Evolutionary conservation across 2,113 vertebrate genomes (phyloP).

Genomic region (Aix galericulata): DNA sequence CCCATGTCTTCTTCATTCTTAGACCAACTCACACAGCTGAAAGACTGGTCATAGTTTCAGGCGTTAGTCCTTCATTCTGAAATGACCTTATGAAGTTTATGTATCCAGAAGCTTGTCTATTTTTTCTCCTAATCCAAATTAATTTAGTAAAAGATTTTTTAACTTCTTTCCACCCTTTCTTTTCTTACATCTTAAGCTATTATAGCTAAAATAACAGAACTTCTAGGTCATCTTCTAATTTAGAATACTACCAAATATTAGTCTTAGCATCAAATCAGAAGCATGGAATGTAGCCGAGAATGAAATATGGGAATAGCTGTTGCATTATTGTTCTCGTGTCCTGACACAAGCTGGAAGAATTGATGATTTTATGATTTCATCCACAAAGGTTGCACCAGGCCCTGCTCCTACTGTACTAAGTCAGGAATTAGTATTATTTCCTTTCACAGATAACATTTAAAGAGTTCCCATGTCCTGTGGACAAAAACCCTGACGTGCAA

Average conservation of each 20-base stretch:
- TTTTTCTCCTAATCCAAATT: conserved; percentile 35
- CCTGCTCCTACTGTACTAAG: background rate
- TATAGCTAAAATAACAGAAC: conserved; percentile 40
- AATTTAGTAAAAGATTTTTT: conserved; percentile 16
- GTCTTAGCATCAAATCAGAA: conserved; percentile 11
- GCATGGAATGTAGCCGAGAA: background rate
- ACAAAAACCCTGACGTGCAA: background rate
- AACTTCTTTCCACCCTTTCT: background rate
- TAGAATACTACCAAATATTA: conserved; percentile 6
- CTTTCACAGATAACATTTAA: background rate
- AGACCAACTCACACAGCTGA: background rate
- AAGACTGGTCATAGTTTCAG: background rate
- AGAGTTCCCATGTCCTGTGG: background rate
- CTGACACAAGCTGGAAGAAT: background rate
- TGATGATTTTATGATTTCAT: background rate
- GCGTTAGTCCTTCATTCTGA: background rate
- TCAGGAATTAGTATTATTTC: background rate
- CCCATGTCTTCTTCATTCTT: background rate
- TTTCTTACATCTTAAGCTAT: background rate
- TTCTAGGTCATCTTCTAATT: background rate
- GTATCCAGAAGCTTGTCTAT: background rate
- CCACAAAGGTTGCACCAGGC: background rate
- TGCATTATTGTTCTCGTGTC: background rate
- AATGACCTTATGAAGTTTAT: background rate
- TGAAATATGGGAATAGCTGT: background rate